Evolutionary conservation across 1,140 invertebrate species (phyloP).

Genomic region (Rhagoletis pomonella): DNA sequence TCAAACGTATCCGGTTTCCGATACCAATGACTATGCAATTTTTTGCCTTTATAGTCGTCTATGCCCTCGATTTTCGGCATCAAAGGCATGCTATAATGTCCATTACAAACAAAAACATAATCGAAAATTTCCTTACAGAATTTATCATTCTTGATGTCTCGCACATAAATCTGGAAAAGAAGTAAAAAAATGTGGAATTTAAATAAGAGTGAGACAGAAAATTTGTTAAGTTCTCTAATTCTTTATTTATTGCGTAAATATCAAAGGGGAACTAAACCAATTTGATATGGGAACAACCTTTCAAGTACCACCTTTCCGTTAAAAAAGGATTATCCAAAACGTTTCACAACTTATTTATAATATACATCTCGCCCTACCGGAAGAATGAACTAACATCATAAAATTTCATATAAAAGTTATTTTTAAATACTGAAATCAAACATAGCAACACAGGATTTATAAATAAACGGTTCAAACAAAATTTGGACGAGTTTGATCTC

Average conservation of each 20-base stretch:
- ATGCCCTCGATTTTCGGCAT: constrained; percentile 79
- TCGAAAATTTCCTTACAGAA: constrained; percentile 80
- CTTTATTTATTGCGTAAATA: not conserved
- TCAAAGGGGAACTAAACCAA: too few species aligned
- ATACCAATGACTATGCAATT: constrained; percentile 92
- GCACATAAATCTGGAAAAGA: constrained; percentile 69
- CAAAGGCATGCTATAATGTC: constrained; percentile 84
- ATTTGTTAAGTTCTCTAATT: not conserved
- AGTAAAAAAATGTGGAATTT: not conserved
- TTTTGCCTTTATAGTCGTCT: constrained; percentile 81
- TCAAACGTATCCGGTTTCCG: constrained; percentile 82
- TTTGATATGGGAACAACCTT: too few species aligned
- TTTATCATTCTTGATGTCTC: constrained; percentile 77
- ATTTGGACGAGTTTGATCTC: too few species aligned
- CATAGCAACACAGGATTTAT: too few species aligned
- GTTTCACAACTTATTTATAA: too few species aligned
- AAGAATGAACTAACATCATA: too few species aligned
- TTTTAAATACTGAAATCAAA: too few species aligned
- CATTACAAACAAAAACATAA: constrained; percentile 90
- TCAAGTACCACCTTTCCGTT: too few species aligned
- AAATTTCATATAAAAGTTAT: too few species aligned
- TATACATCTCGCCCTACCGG: too few species aligned
- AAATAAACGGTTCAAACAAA: too few species aligned
- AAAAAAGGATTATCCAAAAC: too few species aligned
- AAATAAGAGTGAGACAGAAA: not conserved